Base-by-base conservation (phyloP, 2,113 vertebrate species). In the Polypterus senegalus region DNA sequence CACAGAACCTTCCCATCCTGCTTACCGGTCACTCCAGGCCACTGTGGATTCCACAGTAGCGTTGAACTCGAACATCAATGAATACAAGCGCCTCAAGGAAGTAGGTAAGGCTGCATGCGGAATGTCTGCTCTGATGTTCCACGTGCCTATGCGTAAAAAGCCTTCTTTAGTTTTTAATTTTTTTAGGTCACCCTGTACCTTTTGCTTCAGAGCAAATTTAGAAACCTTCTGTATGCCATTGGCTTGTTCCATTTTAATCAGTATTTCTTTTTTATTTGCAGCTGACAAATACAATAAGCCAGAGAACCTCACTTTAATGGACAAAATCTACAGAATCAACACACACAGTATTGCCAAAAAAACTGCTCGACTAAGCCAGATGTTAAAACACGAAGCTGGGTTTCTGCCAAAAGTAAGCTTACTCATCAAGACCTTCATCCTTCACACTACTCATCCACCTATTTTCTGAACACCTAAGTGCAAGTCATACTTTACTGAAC, bases 331-430 rank as follows among this genome's bases (percentile, higher is more conserved):
- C 1, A 89, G 92, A 2, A 75, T 98, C 69, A 98, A 87, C 80
- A 79, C 87, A 0, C 94, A 93, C 80, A 96, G 92, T 64, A 91
- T 98, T 1, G 87, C 91, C 54, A 98, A 97, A 81, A 97, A 97
- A 82, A 96, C 92, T 1, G 81, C 88, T 0, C 79, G 94, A 46
- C 73, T 98, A 62, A 88, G 94, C 73, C 90, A 92, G 63, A 77
- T 86, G 11, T 70, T 97, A 71, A 88, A 94, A 77, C 91, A 94
- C 0, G 93, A 94, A 76, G 83, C 96, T 0, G 96, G 96, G 58
- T 89, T 98, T 0, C 75, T 83, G 63, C 57, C 86, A 46, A 94
- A 88, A 86, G 95, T 97, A 75, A 62, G 79, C 47, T 59, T 9
- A 58, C 27, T 55, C 43, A 27, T 7, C 27, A 5, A 6, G 5